Evolutionary conservation across 2,888 invertebrate genomes (phyloP), one percentile per base, ranked within the genome.

Genomic region (Brachypalpus laphriformis): DNA sequence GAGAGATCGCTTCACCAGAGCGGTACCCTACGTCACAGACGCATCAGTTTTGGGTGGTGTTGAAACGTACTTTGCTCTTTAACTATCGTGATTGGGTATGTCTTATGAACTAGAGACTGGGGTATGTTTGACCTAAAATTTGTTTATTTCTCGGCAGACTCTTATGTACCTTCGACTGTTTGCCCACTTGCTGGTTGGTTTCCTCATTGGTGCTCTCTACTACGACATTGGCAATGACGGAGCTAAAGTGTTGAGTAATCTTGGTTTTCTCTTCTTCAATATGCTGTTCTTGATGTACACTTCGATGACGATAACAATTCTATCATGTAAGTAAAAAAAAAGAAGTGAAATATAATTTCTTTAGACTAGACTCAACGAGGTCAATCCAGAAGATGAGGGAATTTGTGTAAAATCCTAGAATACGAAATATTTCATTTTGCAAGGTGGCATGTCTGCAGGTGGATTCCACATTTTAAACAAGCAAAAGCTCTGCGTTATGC

Each of bases 261-360:
- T 98, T 88, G 98, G 98, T 86, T 98, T 98, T 93, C 93, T 99
- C 25, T 99, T 99, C 94, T 99, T 99, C 94, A 98, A 98, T 92
- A 97, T 99, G 96, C 94, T 99, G 90, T 99, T 99, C 94, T 95
- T 99, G 87, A 99, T 99, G 98, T 99, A 99, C 93, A 98, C 98
- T 0, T 98, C 99, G n/a, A 98, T 99, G 96, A 99, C 99, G 91
- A 98, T 99, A 89, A 99, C 99, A 54, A 98, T 99, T 90, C 94
- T 99, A 88, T 98, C 99, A 89, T 99, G 98, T 98, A 93, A 95
- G 96, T 88, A 20, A 42, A 40, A 2, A 5, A 0, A 54, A 25
- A 9, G 22, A 16, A 11, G 18, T n/a, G 4, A 0, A 8, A n/a
- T n/a, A n/a, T n/a, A n/a, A n/a, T n/a, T n/a, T n/a, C n/a, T n/a